A percentile compares a stretch with the other conserved stretches of the same genome.
These are phyloP conservation scores for Papilio machaon DNA, from an alignment of 1,140 invertebrate species.

Conservation along the genomic window DNA sequence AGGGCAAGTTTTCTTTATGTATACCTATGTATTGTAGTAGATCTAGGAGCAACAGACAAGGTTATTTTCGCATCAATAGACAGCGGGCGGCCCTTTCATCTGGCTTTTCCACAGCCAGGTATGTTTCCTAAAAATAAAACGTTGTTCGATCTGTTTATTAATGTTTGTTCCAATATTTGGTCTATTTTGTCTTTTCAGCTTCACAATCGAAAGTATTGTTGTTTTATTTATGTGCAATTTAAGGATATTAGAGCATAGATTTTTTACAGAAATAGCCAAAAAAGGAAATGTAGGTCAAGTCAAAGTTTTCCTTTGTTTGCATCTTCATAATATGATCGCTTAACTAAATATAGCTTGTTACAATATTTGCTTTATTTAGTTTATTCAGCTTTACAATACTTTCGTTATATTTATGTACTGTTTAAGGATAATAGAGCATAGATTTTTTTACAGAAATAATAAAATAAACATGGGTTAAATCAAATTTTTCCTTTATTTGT, in stretches of 20 bases:
- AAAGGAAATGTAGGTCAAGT: neutral
- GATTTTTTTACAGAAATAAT: neutral
- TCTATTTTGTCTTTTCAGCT: neutral
- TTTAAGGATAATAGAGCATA: neutral
- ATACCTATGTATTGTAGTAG: neutral
- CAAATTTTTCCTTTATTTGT: neutral
- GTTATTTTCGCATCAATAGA: neutral
- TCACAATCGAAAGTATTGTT: too few relatives aligned
- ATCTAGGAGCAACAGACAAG: constrained; percentile 3
- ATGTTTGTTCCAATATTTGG: neutral
- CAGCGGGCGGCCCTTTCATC: neutral
- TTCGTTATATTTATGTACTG: neutral
- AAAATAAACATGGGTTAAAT: neutral
- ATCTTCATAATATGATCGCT: too few relatives aligned
- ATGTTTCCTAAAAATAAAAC: constrained; percentile 7
- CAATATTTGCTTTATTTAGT: too few relatives aligned
- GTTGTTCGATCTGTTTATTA: neutral
- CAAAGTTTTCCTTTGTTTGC: neutral
- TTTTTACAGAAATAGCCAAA: neutral
- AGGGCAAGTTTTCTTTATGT: neutral
- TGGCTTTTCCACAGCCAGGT: constrained; percentile 22
- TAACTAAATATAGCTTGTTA: too few relatives aligned
- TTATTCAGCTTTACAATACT: neutral
- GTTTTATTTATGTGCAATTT: neutral
- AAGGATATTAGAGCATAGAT: neutral